Evolutionary conservation across 2,888 invertebrate species (phyloP).

Genomic region (Charanyca ferruginea): DNA sequence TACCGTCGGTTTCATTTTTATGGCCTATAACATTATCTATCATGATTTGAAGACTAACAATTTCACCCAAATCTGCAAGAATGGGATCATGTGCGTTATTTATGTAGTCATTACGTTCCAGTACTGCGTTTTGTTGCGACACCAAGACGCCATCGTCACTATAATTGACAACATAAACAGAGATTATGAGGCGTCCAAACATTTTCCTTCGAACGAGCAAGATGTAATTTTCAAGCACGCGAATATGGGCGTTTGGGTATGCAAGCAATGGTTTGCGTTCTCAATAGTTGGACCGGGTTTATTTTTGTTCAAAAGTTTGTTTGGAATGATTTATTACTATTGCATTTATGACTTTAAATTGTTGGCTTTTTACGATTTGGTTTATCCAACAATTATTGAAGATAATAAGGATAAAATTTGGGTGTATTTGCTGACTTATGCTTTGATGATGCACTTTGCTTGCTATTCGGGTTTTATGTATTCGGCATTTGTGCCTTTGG

Average conservation of each 20-base stretch:
- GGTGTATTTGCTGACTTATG: conserved; percentile 53
- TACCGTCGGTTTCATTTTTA: conserved; percentile 7
- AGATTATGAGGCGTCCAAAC: conserved; percentile 65
- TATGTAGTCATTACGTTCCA: conserved; percentile 41
- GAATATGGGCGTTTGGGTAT: conserved; percentile 61
- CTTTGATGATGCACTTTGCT: conserved; percentile 46
- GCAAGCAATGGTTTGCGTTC: conserved; percentile 68
- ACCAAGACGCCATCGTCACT: conserved; percentile 57
- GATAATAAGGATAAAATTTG: conserved; percentile 58
- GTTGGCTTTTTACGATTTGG: conserved; percentile 65
- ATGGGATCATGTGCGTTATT: conserved; percentile 45
- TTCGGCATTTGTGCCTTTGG: conserved; percentile 72
- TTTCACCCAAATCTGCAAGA: conserved; percentile 60
- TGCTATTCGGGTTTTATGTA: conserved; percentile 64
- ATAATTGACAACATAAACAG: conserved; percentile 68
- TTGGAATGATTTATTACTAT: conserved; percentile 60
- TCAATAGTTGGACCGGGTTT: rapidly evolving
- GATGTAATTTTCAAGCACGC: conserved; percentile 64
- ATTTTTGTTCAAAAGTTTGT: conserved; percentile 63
- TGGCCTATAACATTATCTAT: conserved; percentile 56
- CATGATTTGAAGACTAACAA: conserved; percentile 51
- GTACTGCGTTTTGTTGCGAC: conserved; percentile 58
- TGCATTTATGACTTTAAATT: conserved; percentile 60
- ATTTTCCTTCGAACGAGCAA: conserved; percentile 60
- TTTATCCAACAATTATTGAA: conserved; percentile 68